Evolutionary conservation across 2,797 vertebrate genomes (phyloP), one percentile per base, ranked within the genome.

Genomic region (Semaprochilodus insignis): DNA sequence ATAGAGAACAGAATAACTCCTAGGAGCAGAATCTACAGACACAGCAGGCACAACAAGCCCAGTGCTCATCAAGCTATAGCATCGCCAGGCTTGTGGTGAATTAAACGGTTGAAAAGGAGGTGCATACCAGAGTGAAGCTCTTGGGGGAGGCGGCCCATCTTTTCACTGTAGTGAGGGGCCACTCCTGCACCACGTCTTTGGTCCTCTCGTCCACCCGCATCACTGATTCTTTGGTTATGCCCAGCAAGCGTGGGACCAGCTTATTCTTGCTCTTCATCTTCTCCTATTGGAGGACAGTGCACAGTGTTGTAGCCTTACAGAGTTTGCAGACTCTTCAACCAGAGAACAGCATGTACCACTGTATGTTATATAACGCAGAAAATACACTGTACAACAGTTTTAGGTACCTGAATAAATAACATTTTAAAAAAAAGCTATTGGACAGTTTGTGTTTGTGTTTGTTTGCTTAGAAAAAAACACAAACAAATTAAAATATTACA

Each of bases 211-310:
- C 98, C 89, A 99, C 98, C 1, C 98, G 95, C 98, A 99, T 98
- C 92, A 99, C 98, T 0, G 97, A 99, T 90, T 99, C 98, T 91
- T 99, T 99, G 90, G 98, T 99, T 90, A 99, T 97, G 4, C 98
- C 98, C 89, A 99, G 93, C 87, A 99, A 90, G 81, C 98, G 95
- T 8, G 96, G 97, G n/a, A 99, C 98, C 87, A 99, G 93, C 88
- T 99, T 99, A 90, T 99, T 99, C 88, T 99, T 99, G 85, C 98
- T 96, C 91, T 99, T 99, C 98, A 99, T 99, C 91, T 99, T 99
- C 87, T 99, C 98, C 98, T 99, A 21, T 90, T 87, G 23, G 84
- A 87, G 62, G 87, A 82, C 52, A 90, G 83, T 88, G 83, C 74
- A 88, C 2, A 62, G 52, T 4, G 31, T 34, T 78, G 67, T 34